Evolutionary conservation across 1,140 invertebrate species (phyloP), one percentile per base, ranked within the genome.

Genomic region (Copidosoma floridanum): DNA sequence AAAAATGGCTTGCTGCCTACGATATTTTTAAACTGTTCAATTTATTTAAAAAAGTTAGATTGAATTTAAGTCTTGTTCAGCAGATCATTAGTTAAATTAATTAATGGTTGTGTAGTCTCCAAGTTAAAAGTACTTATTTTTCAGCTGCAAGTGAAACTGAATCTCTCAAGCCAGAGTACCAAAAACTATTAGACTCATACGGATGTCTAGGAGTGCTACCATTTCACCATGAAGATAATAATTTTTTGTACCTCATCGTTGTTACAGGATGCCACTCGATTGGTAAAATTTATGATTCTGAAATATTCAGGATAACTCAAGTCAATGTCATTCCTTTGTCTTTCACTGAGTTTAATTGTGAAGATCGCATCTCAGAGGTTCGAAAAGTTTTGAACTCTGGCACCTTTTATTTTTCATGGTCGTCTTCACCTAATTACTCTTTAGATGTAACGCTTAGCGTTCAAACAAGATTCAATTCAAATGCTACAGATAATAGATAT

Each of bases 371-470:
- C 66, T 80, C 85, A 59, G 88, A 96, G 75, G 86, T 84, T 27
- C 73, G 89, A 56, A 97, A 96, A 80, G 81, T 99, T 29, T 81
- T 99, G 3, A 97, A 95, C 77, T 97, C 95, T 21, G 95, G 95
- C 11, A 97, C 95, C 16, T 98, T 98, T 78, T 98, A 98, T 74
- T 98, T 98, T 78, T 92, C 94, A 1, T 95, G 94, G 88, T 84
- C 83, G 20, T 63, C 76, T 37, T 66, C 66, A 29, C 67, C 74
- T 60, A 77, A 82, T 37, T 77, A 83, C 38, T 77, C 82, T 46
- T 78, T 96, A 70, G 95, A 98, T 82, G 85, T 98, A 21, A 98
- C 94, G 11, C 78, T 98, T 24, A 97, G 94, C 81, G 92, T 92
- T 38, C 96, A 99, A 76, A 85, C 92, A 67, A 85, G 89, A 72